These are phyloP conservation scores for Magallana gigas DNA, from an alignment of 1,140 invertebrate genomes.

Conservation along the genomic window DNA sequence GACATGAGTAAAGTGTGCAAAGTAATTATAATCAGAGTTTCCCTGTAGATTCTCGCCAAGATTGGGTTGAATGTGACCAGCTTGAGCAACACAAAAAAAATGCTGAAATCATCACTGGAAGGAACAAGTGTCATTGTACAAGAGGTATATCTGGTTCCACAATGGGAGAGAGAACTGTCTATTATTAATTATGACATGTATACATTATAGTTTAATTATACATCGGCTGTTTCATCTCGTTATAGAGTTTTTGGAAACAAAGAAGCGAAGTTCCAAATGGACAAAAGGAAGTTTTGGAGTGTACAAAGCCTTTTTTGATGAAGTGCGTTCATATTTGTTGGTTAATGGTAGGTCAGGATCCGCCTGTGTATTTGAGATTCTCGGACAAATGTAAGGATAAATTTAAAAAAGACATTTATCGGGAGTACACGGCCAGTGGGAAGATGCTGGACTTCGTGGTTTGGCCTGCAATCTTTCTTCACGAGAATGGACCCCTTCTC, in stretches of 20 bases:
- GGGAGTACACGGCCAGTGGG: conserved; percentile 42
- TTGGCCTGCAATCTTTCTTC: conserved; percentile 53
- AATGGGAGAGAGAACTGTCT: too few species aligned
- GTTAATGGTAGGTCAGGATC: conserved; percentile 9
- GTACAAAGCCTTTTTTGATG: background rate
- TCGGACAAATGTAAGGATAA: background rate
- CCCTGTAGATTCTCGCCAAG: background rate
- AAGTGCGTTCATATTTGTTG: background rate
- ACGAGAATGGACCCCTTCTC: conserved; percentile 50
- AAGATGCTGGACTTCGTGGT: conserved; percentile 42
- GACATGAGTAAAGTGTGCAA: too few species aligned
- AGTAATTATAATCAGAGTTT: too few species aligned
- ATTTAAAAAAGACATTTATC: background rate
- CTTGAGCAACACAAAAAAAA: background rate
- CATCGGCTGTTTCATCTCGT: background rate
- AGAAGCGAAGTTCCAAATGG: background rate
- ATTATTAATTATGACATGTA: too few species aligned
- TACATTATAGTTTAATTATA: too few species aligned
- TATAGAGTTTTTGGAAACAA: background rate
- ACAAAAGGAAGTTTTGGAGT: background rate
- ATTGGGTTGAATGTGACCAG: background rate
- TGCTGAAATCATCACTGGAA: background rate
- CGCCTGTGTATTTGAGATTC: background rate
- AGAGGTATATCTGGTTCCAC: background rate
- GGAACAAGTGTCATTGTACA: background rate